Evolutionary conservation across 2,797 vertebrate species (phyloP).

Genomic region (Brotula barbata): DNA sequence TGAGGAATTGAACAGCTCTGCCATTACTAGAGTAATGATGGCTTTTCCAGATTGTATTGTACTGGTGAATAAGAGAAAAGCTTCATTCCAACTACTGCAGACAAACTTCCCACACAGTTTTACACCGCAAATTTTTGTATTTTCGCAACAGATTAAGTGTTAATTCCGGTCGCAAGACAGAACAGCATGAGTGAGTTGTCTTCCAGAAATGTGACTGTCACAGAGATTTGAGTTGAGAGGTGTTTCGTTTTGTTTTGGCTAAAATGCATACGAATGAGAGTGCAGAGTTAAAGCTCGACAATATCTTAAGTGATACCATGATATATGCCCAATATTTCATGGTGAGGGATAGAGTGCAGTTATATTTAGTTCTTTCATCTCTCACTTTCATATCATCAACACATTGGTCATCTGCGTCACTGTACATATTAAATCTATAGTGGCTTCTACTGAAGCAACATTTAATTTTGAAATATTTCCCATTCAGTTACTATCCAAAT

Average conservation of each 20-base stretch:
- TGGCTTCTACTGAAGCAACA: no score
- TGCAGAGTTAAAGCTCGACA: not conserved
- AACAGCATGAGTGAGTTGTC: not conserved
- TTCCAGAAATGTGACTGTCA: not conserved
- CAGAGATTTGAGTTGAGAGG: not conserved
- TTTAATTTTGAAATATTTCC: slow-evolving; percentile 10
- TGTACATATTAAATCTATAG: no score
- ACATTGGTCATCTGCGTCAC: slow-evolving; percentile 7
- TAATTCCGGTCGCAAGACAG: not conserved
- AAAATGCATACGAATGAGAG: no score
- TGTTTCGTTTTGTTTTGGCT: no score
- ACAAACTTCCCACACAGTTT: not conserved
- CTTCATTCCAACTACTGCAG: not conserved
- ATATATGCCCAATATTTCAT: no score
- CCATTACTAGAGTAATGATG: no score
- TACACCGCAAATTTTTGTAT: no score
- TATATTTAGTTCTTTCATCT: not conserved
- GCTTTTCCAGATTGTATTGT: no score
- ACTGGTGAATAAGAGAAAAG: slow-evolving; percentile 11
- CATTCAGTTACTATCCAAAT: slow-evolving; percentile 17
- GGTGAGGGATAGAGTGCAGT: not conserved
- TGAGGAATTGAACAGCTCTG: no score
- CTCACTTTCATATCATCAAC: slow-evolving; percentile 2
- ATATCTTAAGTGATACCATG: no score
- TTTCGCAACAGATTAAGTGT: not conserved